Evolutionary conservation across 2,113 vertebrate species (phyloP), one percentile per base, ranked within the genome.

Genomic region (Coreoperca whiteheadi): DNA sequence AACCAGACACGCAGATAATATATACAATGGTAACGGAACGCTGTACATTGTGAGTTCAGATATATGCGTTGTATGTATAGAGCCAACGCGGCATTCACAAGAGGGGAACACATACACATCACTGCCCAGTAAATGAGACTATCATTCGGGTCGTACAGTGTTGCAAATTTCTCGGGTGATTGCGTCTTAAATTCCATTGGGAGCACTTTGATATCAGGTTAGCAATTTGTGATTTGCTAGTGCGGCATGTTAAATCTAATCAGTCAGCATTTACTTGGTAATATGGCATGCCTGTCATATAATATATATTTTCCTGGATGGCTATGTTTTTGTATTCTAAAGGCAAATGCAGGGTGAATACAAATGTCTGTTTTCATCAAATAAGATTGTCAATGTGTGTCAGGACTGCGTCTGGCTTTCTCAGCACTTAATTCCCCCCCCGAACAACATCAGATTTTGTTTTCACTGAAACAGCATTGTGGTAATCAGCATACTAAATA

Each of bases 231-330:
- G 85, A 84, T 86, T 83, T 81, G 77, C 85, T 61, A 79, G 82
- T 72, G 85, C 79, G 80, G 89, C 90, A 91, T 81, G 88, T 90
- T 91, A 87, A 94, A 93, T 90, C 60, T 78, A 92, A 94, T 90
- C 91, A 90, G 86, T 93, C 93, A 90, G 90, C 88, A 88, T 91
- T 93, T 93, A 92, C 86, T 69, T 34, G 64, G 82, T 88, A 87
- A 90, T 88, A 82, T 76, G 72, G 68, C 83, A 75, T 39, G 66
- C 75, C 81, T 90, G 90, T 92, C 92, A 88, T 65, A 74, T 70
- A 75, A 81, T 73, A 87, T 81, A 88, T 82, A 68, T 75, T 74
- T 71, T 79, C 70, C 70, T 21, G 75, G 54, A 71, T 30, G 12
- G 70, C 76, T 71, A 57, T 78, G 73, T 59, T 68, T 67, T 76